Evolutionary conservation across 2,888 invertebrate species (phyloP).

Genomic region (Lacanobia oleracea): DNA sequence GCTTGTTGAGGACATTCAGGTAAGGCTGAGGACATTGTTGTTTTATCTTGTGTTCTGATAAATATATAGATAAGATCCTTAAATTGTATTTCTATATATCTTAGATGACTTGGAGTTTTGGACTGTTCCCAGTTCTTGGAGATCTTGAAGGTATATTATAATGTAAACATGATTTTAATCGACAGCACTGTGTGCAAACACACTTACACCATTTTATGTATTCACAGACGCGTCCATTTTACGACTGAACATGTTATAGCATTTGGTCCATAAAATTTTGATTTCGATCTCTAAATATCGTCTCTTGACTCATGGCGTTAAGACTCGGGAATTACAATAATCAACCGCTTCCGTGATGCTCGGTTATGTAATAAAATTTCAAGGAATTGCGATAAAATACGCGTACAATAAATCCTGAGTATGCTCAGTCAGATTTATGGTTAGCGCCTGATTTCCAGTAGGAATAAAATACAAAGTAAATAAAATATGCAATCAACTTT

Average conservation of each 20-base stretch:
- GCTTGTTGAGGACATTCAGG: not conserved
- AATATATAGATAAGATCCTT: not conserved
- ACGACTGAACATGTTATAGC: slow-evolving; percentile 75
- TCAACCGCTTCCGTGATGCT: slow-evolving; percentile 50
- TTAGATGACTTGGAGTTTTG: not conserved
- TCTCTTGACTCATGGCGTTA: slow-evolving; percentile 66
- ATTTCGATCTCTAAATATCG: slow-evolving; percentile 76
- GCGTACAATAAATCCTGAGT: slow-evolving; percentile 4
- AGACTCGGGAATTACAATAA: slow-evolving; percentile 58
- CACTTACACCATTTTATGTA: slow-evolving; percentile 71
- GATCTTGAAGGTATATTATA: not conserved
- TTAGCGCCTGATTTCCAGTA: slow-evolving; percentile 3
- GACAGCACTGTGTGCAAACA: slow-evolving; percentile 37
- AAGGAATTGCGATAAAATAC: slow-evolving; percentile 27
- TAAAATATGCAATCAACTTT: slow-evolving; percentile 4
- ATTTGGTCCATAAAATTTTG: slow-evolving; percentile 75
- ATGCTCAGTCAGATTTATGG: slow-evolving; percentile 6
- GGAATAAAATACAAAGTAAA: slow-evolving; percentile 6
- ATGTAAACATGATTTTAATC: slow-evolving; percentile 25
- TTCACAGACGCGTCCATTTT: slow-evolving; percentile 75
- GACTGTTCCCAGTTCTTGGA: slow-evolving; percentile 1
- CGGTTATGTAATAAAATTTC: slow-evolving; percentile 44
- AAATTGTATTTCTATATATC: not conserved
- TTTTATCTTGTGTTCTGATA: not conserved
- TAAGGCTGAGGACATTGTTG: slow-evolving; percentile 14